Evolutionary conservation across 1,140 invertebrate species (phyloP).

Genomic region (Latrodectus geometricus): DNA sequence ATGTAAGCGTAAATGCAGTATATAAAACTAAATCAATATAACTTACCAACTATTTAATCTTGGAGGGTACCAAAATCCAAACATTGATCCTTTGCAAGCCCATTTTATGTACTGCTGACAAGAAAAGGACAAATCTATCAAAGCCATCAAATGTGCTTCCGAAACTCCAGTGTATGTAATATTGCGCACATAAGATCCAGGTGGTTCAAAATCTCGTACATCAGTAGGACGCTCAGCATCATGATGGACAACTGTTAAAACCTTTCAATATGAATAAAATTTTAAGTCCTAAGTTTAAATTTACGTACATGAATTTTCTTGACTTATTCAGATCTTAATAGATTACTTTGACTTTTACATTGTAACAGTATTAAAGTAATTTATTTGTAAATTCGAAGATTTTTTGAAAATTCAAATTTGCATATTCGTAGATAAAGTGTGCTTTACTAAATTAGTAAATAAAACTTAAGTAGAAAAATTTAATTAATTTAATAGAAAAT

Average conservation of each 20-base stretch:
- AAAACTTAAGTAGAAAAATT: too few species aligned
- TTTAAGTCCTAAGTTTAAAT: too few species aligned
- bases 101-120: constrained; percentile 66
- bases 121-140: constrained; percentile 64
- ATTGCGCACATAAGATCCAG: constrained; percentile 64
- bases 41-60: constrained; percentile 61
- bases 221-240: constrained; percentile 59
- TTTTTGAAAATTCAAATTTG: too few species aligned
- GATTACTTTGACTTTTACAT: too few species aligned
- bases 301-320: too few species aligned
- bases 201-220: constrained; percentile 62
- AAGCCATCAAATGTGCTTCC: constrained; percentile 56
- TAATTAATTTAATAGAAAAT: too few species aligned
- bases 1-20: too few species aligned
- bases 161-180: constrained; percentile 58
- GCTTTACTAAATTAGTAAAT: too few species aligned
- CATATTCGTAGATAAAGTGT: too few species aligned
- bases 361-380: too few species aligned
- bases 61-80: constrained; percentile 65
- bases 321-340: too few species aligned
- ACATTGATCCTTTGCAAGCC: constrained; percentile 64
- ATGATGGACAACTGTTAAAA: constrained; percentile 64
- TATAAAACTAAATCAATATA: not conserved
- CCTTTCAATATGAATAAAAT: not conserved
- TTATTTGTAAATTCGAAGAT: too few species aligned